Base-by-base conservation (phyloP, 2,797 vertebrate genomes). In the Atherinosoma microstoma region DNA sequence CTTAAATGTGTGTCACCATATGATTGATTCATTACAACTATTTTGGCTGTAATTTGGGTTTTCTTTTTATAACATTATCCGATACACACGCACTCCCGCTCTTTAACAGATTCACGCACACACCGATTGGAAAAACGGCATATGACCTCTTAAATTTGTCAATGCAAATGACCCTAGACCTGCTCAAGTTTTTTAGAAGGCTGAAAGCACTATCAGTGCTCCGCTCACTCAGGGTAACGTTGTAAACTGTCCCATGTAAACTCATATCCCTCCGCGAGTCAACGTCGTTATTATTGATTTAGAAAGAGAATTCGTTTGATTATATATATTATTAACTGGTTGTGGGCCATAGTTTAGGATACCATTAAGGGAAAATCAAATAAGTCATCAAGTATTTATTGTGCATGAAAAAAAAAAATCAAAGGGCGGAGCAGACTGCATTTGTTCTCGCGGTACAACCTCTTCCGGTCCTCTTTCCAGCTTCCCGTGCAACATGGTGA, bases 391-490 rank as follows among this genome's bases (percentile, higher is more conserved):
- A 22, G 0, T 22, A 22, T 49, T 49, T 22, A 49, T 22, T 22
- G 47, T 49, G 11, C n/a, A 6, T 49, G 3, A 0, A 22, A 15
- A 12, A n/a, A 16, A 16, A 42, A n/a, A 7, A 49, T 11, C 35
- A 1, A 40, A 79, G 80, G 89, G 88, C 73, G 86, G 86, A 73
- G 86, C 88, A 69, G 66, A 84, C 1, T 4, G 66, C 53, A 40
- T 70, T 89, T 89, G 75, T 88, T 91, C n/a, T 74, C 63, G 22
- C 53, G 22, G 84, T 16, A 4, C 86, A 45, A 51, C 90, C 89
- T 87, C 64, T 92, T 91, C 93, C 93, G 90, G 89, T 92, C 82
- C 94, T 94, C 91, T 94, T 94, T 93, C 84, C 89, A 92, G 87
- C 90, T 92, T 90, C 83, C 84, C 89, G 82, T 93, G 76, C 92